These are phyloP conservation scores for Mellilla xanthometata DNA, from an alignment of 2,888 invertebrate genomes.

Conservation along the genomic window DNA sequence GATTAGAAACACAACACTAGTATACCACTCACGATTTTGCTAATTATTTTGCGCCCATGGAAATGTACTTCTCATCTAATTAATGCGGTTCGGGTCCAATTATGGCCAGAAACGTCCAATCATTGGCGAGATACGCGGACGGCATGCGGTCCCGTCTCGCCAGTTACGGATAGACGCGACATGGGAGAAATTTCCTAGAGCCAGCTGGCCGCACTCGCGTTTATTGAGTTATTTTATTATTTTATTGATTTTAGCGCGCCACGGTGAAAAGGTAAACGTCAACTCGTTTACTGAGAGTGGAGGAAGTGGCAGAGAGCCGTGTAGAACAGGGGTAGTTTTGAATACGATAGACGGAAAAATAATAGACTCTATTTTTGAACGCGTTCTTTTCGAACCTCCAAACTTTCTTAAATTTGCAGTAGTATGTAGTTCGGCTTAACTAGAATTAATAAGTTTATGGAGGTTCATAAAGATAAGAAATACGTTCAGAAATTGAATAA, in stretches of 20 bases:
- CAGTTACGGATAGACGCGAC: conserved; percentile 16
- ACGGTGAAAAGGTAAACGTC: neutral
- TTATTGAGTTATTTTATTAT: neutral
- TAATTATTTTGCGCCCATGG: conserved; percentile 15
- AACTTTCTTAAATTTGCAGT: no score
- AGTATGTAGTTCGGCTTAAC: no score
- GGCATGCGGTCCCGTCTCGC: conserved; percentile 9
- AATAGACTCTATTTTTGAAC: no score
- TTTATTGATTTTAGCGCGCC: neutral
- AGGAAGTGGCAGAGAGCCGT: no score
- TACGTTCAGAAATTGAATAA: no score
- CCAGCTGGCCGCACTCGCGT: conserved; percentile 2
- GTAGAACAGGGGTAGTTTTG: no score
- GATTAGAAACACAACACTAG: neutral
- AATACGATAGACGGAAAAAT: no score
- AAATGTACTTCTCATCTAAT: conserved; percentile 13
- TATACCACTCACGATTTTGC: conserved; percentile 2
- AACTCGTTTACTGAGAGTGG: no score
- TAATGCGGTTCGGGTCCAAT: conserved; percentile 9
- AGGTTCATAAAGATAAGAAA: no score
- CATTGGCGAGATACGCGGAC: conserved; percentile 7
- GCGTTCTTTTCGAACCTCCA: no score
- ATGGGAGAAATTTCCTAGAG: conserved; percentile 21
- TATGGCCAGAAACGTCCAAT: neutral
- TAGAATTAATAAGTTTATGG: no score